Evolutionary conservation across 2,888 invertebrate species (phyloP), one percentile per base, ranked within the genome.

Genomic region (Athalia rosae): DNA sequence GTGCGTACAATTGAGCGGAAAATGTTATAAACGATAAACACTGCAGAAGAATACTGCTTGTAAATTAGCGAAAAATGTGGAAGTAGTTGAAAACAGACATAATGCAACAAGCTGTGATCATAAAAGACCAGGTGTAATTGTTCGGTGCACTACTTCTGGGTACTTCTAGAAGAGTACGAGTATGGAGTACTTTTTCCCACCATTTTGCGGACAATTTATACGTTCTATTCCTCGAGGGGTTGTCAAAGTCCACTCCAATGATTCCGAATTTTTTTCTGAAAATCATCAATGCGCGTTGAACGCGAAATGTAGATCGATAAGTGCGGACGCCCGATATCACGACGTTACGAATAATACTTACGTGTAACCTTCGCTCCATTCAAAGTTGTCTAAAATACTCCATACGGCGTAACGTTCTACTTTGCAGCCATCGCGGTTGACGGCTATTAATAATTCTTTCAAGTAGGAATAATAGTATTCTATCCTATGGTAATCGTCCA

Each of bases 241-340:
- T 92, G 1, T 89, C 87, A 85, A 94, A 94, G 85, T 96, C 93
- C 0, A 95, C 94, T 82, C 92, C 90, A 81, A 93, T 94, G 0
- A 95, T 82, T 6, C 95, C 95, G 88, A 94, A 95, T 85, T 92
- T 92, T 80, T 92, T 91, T 8, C 94, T 94, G 87, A 77, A 92
- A 92, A 76, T 78, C 79, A 83, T 28, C 41, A 9, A 64, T 9
- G 5, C 28, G 15, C 5, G 13, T 13, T 6, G 11, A 66, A 48
- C 13, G 11, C 15, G 11, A 41, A 9, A 41, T 28, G 41, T 43
- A 4, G 43, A 62, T 5, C 3, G 0, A 3, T 11, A 53, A n/a
- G 3, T 4, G 4, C n/a, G 53, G 53, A 4, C 53, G n/a, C n/a
- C 11, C 9, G 3, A 53, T 3, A 4, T n/a, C 4, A 4, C 53